Base-by-base conservation (phyloP, 2,797 vertebrate species). In the Poecilia wingei region DNA sequence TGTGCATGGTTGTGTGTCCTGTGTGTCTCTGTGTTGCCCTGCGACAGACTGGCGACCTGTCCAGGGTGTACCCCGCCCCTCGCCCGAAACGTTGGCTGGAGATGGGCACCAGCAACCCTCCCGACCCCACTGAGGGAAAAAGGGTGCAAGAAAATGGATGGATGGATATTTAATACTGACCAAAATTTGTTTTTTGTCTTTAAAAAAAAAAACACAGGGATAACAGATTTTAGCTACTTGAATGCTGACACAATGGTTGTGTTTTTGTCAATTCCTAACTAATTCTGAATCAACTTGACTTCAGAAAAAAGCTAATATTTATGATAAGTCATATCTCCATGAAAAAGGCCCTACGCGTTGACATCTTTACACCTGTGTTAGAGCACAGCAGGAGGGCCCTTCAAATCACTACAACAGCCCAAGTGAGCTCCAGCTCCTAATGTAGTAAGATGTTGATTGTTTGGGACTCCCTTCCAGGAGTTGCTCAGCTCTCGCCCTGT, bases 361-460 rank as follows among this genome's bases (percentile, higher is more conserved):
- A 80, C 76, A 78, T 77, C 57, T 82, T 79, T 59, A 59, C 57
- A 84, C 1, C 0, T 43, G 49, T 39, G 57, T 73, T 70, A 68
- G 69, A 75, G 68, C 36, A 36, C 61, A 77, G 77, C 73, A 78
- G 55, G 68, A 88, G 76, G 79, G 72, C 75, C 43, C 78, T 88
- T 82, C 61, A 84, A 28, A 84, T 77, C 72, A 76, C 69, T 51
- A 12, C 28, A 39, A n/a, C 1, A 9, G 76, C 86, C 55, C 85
- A 84, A 28, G 51, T 85, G 79, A 88, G 64, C 41, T 82, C 80
- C 70, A 61, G 46, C 2, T 12, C 41, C 39, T 43, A 46, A 46
- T 46, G 61, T 85, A 81, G 82, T 85, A 89, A 90, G 81, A 84
- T 89, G 83, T 91, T 91, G 88, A 92, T 92, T 93, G 89, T 94